Evolutionary conservation across 2,113 vertebrate genomes (phyloP).

Genomic region (Microtus ochrogaster): DNA sequence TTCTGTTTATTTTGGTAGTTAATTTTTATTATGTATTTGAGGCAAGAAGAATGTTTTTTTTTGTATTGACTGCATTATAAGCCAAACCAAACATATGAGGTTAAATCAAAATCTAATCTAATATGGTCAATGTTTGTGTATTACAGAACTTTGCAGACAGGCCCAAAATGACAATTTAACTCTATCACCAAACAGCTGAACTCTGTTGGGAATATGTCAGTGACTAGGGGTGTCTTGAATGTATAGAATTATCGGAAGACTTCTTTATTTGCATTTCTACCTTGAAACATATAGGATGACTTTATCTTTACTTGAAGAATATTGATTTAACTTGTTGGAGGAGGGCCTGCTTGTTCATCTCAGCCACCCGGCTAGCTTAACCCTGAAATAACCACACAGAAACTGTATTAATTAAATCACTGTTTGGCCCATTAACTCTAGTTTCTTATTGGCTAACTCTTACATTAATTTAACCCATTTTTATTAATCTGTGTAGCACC

Average conservation of each 20-base stretch:
- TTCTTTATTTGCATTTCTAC: not conserved
- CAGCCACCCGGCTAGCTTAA: too few species aligned
- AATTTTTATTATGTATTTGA: slow-evolving; percentile 22
- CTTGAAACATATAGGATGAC: not conserved
- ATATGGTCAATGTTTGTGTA: not conserved
- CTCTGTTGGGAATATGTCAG: not conserved
- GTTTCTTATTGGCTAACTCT: too few species aligned
- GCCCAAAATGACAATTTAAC: not conserved
- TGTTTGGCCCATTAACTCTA: too few species aligned
- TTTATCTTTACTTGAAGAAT: too few species aligned
- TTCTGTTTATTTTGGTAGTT: not conserved
- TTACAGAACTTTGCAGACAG: not conserved
- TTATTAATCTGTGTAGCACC: too few species aligned
- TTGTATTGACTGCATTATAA: not conserved
- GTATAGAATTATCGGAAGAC: not conserved
- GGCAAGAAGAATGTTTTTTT: not conserved
- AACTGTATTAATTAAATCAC: too few species aligned
- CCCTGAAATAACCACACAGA: too few species aligned
- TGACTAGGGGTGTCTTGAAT: not conserved
- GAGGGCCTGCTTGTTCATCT: too few species aligned
- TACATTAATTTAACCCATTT: too few species aligned
- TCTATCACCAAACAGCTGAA: not conserved
- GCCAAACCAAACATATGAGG: not conserved
- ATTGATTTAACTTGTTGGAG: too few species aligned
- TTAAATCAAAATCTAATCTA: not conserved